phyloP scores from a whole-genome alignment of 2,888 invertebrate species.

The Eueremaeus valkanovi region DNA sequence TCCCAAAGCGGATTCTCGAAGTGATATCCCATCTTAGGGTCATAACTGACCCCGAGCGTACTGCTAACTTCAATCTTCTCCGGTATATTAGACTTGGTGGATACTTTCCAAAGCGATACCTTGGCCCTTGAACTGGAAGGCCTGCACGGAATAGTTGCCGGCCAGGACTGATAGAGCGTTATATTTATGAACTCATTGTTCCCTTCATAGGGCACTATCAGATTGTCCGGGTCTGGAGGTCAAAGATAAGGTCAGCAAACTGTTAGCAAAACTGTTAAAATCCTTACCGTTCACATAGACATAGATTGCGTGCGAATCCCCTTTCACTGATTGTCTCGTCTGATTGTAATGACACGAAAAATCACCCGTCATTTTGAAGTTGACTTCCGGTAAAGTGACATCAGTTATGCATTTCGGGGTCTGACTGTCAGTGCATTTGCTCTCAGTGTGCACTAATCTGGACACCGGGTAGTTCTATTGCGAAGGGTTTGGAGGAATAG shows the following conservation, averaged over 20 bases:
- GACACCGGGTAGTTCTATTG: constrained; percentile 4
- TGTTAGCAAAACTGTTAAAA: too few relatives aligned
- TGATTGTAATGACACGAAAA: constrained; percentile 43
- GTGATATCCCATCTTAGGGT: constrained; percentile 36
- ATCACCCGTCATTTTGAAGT: constrained; percentile 43
- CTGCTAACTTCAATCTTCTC: constrained; percentile 19
- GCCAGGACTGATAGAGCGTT: constrained; percentile 34
- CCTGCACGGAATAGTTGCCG: constrained; percentile 43
- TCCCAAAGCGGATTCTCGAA: constrained; percentile 44
- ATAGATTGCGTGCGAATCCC: constrained; percentile 37
- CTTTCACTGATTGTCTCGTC: background rate
- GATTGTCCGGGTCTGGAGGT: constrained; percentile 38
- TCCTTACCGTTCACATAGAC: constrained; percentile 44
- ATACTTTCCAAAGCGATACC: constrained; percentile 43
- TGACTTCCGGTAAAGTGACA: constrained; percentile 35
- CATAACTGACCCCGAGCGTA: constrained; percentile 31
- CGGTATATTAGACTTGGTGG: background rate
- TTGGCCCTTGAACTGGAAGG: constrained; percentile 43
- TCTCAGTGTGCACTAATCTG: background rate
- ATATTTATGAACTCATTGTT: constrained; percentile 33
- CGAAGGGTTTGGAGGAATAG: too few relatives aligned
- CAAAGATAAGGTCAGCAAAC: background rate
- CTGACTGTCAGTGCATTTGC: constrained; percentile 1
- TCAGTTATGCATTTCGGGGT: constrained; percentile 27
- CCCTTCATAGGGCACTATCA: constrained; percentile 43